Evolutionary conservation across 2,797 vertebrate species (phyloP).

Genomic region (Merluccius polli): DNA sequence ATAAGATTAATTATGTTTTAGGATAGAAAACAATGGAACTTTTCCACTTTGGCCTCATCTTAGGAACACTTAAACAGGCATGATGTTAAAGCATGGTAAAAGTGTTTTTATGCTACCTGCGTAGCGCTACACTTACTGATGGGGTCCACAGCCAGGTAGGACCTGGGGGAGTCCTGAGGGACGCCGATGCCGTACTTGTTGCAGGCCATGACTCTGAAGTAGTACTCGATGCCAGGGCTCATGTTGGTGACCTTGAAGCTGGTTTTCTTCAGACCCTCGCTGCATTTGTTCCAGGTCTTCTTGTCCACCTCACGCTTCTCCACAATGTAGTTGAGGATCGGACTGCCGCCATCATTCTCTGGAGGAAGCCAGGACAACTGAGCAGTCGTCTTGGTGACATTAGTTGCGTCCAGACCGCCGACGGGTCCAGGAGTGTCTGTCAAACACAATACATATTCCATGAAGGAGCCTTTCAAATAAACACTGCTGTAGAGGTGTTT

Average conservation of each 20-base stretch:
- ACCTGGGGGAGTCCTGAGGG: conserved; percentile 88
- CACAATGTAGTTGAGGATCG: conserved; percentile 89
- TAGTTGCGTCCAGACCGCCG: conserved; percentile 81
- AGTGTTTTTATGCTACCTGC: neutral
- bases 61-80: neutral
- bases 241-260: conserved; percentile 91
- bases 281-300: conserved; percentile 92
- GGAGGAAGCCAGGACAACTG: conserved; percentile 95
- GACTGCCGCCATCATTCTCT: conserved; percentile 95
- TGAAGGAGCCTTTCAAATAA: neutral
- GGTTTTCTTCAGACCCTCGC: conserved; percentile 89
- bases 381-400: conserved; percentile 89
- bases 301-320: conserved; percentile 95
- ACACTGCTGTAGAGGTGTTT: neutral
- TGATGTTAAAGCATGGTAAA: neutral
- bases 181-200: conserved; percentile 96
- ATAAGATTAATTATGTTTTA: neutral
- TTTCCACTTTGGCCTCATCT: neutral
- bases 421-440: conserved; percentile 98
- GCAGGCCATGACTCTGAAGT: conserved; percentile 92
- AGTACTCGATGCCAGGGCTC: conserved; percentile 89
- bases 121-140: conserved; percentile 80
- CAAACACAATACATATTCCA: neutral
- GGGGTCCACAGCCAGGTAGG: conserved; percentile 89
- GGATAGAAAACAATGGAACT: neutral